These are phyloP conservation scores for Neodiprion pinetum DNA, from an alignment of 1,140 invertebrate species.

Conservation along the genomic window DNA sequence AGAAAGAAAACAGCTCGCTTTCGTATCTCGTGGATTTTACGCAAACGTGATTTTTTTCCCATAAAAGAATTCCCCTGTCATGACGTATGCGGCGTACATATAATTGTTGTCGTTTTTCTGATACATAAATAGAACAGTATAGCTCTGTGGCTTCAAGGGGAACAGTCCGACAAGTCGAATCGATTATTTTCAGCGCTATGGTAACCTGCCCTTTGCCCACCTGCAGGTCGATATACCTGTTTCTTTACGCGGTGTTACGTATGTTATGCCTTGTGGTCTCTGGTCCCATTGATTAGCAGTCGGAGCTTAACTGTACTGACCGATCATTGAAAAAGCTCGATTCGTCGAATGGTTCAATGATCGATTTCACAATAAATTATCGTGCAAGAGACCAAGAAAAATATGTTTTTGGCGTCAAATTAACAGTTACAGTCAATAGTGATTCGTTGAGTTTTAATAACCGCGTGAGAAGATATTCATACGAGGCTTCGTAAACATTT, in stretches of 20 bases:
- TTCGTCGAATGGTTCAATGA: not conserved
- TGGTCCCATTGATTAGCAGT: not conserved
- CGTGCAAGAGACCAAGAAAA: too few species aligned
- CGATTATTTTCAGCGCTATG: slow-evolving; percentile 45
- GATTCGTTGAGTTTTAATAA: too few species aligned
- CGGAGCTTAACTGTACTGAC: not conserved
- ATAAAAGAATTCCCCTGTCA: not conserved
- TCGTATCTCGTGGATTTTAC: not conserved
- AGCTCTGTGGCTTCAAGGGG: not conserved
- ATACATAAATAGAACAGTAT: not conserved
- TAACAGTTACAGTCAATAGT: too few species aligned
- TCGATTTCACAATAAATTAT: not conserved
- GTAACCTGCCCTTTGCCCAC: slow-evolving; percentile 36
- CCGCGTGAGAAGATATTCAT: too few species aligned
- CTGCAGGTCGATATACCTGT: slow-evolving; percentile 39
- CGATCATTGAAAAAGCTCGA: not conserved
- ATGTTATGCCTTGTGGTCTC: not conserved
- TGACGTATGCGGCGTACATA: not conserved
- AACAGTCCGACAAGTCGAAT: slow-evolving; percentile 35
- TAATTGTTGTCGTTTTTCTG: not conserved
- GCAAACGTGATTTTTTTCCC: not conserved
- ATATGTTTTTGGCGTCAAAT: too few species aligned
- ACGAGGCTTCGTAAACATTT: too few species aligned
- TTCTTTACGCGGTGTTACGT: not conserved
- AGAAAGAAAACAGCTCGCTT: not conserved